Conservation (phyloP, 2,113 vertebrate genomes). For the Amphiprion ocellaris region DNA sequence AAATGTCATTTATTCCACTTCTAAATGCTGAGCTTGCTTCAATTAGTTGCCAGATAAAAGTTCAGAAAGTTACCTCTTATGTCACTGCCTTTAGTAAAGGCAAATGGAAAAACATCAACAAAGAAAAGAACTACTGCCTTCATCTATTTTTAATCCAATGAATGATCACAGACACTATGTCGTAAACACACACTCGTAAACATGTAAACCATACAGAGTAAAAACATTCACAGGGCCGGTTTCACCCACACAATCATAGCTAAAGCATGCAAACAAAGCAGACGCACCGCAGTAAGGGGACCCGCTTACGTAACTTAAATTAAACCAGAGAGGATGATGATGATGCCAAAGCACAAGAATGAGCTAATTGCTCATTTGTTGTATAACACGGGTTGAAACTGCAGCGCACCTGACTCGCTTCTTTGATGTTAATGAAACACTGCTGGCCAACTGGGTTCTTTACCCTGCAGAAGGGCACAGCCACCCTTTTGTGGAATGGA, state of each 20-base stretch:
- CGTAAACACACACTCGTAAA: conserved; percentile 62
- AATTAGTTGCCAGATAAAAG: conserved; percentile 8
- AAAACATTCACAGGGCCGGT: conserved; percentile 53
- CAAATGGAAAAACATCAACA: background rate
- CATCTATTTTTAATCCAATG: conserved; percentile 36
- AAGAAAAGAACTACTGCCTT: background rate
- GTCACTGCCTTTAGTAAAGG: background rate
- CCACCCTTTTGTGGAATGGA: conserved; percentile 29
- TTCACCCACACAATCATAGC: conserved; percentile 49
- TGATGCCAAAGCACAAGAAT: conserved; percentile 69
- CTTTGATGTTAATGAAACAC: conserved; percentile 71
- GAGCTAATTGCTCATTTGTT: conserved; percentile 65
- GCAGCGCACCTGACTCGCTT: conserved; percentile 48
- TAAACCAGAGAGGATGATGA: conserved; percentile 50
- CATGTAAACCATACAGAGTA: conserved; percentile 55
- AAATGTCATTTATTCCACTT: background rate
- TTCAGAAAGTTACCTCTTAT: background rate
- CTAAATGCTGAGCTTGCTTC: conserved; percentile 24
- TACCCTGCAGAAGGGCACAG: conserved; percentile 24
- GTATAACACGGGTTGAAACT: conserved; percentile 48
- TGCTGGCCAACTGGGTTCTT: conserved; percentile 41
- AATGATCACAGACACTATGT: conserved; percentile 42
- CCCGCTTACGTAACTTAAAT: conserved; percentile 65
- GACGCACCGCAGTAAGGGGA: conserved; percentile 29
- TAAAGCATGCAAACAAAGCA: conserved; percentile 61